These are phyloP conservation scores for Nasonovia ribisnigri DNA, from an alignment of 2,888 invertebrate genomes.

Conservation along the genomic window DNA sequence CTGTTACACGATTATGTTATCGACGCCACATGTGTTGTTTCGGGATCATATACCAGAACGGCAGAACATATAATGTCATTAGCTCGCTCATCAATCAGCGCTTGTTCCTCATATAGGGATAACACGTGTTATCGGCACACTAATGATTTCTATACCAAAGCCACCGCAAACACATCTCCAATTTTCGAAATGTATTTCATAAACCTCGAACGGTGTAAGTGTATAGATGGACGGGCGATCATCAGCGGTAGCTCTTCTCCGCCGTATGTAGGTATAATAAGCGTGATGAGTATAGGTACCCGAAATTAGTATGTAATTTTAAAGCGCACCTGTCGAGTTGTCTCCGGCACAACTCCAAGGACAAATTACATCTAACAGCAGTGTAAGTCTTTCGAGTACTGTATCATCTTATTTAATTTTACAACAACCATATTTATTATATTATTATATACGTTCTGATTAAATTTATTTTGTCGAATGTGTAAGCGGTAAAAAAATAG, in stretches of 20 bases:
- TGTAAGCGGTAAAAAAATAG: not conserved
- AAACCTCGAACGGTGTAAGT: not conserved
- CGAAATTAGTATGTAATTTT: constrained; percentile 23
- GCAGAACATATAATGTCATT: not conserved
- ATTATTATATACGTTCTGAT: not conserved
- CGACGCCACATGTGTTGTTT: not conserved
- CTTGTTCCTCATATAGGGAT: not conserved
- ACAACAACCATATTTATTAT: not conserved
- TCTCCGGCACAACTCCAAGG: not conserved
- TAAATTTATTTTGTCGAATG: constrained; percentile 6
- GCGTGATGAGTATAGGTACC: not conserved
- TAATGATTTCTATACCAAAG: constrained; percentile 18
- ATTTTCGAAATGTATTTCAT: not conserved
- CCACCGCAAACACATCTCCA: not conserved
- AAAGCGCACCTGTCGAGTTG: not conserved
- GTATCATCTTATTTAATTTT: not conserved
- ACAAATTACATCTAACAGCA: not conserved
- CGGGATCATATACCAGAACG: not conserved
- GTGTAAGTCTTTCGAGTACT: not conserved
- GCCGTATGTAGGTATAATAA: not conserved
- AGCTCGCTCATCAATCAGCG: constrained; percentile 26
- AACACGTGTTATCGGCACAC: constrained; percentile 23
- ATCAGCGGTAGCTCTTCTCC: not conserved
- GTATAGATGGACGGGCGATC: not conserved
- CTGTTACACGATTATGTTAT: not conserved